Percentiles rank a stretch among this genome's conserved stretches.
phyloP scores from a whole-genome alignment of 1,140 invertebrate species.

The Drosophila fuyamai region DNA sequence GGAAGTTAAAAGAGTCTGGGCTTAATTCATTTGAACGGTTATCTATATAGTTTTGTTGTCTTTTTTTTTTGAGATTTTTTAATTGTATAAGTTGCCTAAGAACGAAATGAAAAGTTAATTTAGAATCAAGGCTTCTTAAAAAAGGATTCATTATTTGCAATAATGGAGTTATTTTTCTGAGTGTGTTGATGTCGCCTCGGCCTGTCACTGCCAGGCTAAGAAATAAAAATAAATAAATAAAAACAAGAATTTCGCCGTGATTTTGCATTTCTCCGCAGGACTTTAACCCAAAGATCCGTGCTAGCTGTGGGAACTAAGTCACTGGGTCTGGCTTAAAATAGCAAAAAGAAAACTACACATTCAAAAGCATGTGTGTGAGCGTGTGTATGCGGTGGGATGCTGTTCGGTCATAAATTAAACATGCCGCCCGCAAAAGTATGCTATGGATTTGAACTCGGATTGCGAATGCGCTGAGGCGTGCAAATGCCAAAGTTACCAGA shows the following conservation, averaged over 20 bases:
- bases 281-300: conserved; percentile 63
- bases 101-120: no score
- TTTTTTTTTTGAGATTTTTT: no score
- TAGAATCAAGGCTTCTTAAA: no score
- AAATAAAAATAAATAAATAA: conserved; percentile 38
- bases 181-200: conserved; percentile 21
- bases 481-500: conserved; percentile 68
- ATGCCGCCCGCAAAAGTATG: conserved; percentile 66
- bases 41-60: no score
- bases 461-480: conserved; percentile 72
- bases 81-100: no score
- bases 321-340: conserved; percentile 62
- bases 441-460: conserved; percentile 34
- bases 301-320: conserved; percentile 70
- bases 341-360: conserved; percentile 38
- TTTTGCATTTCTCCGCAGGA: conserved; percentile 55
- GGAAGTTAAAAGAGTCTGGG: no score
- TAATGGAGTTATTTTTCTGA: neutral
- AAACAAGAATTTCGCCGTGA: conserved; percentile 24
- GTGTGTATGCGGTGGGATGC: conserved; percentile 11
- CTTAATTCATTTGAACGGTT: no score
- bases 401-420: conserved; percentile 68
- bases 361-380: conserved; percentile 21
- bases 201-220: conserved; percentile 9
- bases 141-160: no score